These are phyloP conservation scores for Caiman crocodilus DNA, from an alignment of 2,797 vertebrate species.

Conservation along the genomic window DNA sequence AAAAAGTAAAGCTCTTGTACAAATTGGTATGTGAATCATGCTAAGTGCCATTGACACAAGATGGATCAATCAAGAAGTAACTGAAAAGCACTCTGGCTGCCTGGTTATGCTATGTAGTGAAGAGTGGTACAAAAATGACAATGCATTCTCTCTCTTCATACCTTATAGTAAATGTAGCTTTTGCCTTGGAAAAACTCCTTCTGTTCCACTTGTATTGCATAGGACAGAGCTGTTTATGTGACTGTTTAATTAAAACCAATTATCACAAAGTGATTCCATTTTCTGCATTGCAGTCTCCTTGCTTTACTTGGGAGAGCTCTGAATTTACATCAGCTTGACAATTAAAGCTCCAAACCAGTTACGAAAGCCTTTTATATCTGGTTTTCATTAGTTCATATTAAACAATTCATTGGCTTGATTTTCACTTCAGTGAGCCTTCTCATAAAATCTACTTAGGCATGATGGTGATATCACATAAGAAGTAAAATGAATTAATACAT, in stretches of 20 bases:
- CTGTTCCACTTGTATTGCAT: slow-evolving; percentile 17
- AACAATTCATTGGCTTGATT: slow-evolving; percentile 81
- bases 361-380: slow-evolving; percentile 81
- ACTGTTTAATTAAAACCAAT: slow-evolving; percentile 75
- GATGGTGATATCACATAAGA: slow-evolving; percentile 72
- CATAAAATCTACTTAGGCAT: slow-evolving; percentile 79
- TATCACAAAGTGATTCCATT: slow-evolving; percentile 64
- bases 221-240: slow-evolving; percentile 50
- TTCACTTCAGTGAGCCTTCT: slow-evolving; percentile 81
- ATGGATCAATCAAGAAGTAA: slow-evolving; percentile 16
- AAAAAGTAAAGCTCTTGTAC: background rate
- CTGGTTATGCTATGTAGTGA: slow-evolving; percentile 1
- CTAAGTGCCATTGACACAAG: background rate
- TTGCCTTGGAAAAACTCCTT: slow-evolving; percentile 35
- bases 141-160: background rate
- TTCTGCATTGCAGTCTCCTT: slow-evolving; percentile 67
- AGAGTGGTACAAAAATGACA: slow-evolving; percentile 5
- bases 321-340: slow-evolving; percentile 78
- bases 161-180: slow-evolving; percentile 16
- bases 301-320: slow-evolving; percentile 68
- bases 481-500: slow-evolving; percentile 80
- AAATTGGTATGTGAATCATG: background rate
- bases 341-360: slow-evolving; percentile 81
- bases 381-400: slow-evolving; percentile 85
- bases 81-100: background rate